Percentiles rank a stretch among this genome's conserved stretches.
Conservation (phyloP, 2,888 invertebrate genomes). For the Pristionchus fissidentatus region DNA sequence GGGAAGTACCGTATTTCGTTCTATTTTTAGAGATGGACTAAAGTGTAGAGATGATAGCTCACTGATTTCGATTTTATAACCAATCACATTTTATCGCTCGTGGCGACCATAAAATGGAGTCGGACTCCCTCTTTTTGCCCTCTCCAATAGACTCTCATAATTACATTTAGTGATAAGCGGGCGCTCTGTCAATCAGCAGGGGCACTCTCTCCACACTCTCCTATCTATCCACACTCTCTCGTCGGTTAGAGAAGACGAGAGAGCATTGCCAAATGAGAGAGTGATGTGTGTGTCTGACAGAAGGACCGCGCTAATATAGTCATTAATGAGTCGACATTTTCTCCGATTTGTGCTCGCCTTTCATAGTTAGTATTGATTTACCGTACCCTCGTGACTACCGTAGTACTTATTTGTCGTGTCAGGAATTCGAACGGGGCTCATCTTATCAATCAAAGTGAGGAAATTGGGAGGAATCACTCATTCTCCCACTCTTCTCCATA, state of each 20-base stretch:
- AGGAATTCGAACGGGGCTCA: slow-evolving; percentile 2
- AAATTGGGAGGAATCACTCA: slow-evolving; percentile 8
- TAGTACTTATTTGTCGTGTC: neutral
- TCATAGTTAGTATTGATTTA: neutral
- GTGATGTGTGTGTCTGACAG: neutral
- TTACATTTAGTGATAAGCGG: slow-evolving; percentile 36
- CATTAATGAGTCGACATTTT: slow-evolving; percentile 7
- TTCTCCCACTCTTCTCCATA: neutral
- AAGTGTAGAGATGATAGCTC: too few relatives aligned
- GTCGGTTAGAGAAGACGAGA: neutral
- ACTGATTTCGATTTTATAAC: too few relatives aligned
- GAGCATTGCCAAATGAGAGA: neutral
- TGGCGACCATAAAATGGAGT: neutral
- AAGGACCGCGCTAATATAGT: neutral
- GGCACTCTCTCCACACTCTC: neutral
- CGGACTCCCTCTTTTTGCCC: slow-evolving; percentile 23
- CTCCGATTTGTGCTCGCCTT: neutral
- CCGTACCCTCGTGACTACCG: neutral
- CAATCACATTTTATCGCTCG: too few relatives aligned
- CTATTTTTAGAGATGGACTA: too few relatives aligned
- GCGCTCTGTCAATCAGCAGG: neutral
- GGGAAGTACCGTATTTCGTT: too few relatives aligned
- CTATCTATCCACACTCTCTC: neutral
- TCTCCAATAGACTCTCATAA: slow-evolving; percentile 7
- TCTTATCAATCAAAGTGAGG: slow-evolving; percentile 24